A percentile compares a stretch with the other conserved stretches of the same genome.
Conservation (phyloP, 2,113 vertebrate genomes). For the Gavia stellata region DNA sequence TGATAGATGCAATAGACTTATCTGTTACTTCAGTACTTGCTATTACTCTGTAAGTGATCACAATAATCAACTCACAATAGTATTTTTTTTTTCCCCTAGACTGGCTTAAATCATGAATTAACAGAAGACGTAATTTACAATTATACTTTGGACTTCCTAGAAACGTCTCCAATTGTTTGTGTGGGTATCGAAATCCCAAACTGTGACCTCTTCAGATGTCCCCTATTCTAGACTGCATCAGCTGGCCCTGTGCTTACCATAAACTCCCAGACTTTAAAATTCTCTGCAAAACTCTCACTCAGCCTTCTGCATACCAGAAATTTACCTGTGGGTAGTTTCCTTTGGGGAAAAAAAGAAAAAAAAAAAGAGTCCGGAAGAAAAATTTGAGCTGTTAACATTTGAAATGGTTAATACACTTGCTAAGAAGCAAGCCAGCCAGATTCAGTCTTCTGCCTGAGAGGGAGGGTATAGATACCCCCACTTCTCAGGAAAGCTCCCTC, state of each 20-base stretch:
- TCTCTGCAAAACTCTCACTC: not conserved
- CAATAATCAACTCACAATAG: not conserved
- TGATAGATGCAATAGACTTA: not conserved
- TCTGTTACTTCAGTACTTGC: not conserved
- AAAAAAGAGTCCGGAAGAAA: not conserved
- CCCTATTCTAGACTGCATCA: not conserved
- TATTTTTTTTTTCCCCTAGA: not conserved
- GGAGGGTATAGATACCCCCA: not conserved
- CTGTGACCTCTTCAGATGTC: not conserved
- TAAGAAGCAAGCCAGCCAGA: not conserved
- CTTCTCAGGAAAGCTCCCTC: not conserved
- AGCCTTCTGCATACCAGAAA: not conserved
- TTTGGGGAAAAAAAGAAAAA: not conserved
- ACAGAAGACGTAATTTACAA: not conserved
- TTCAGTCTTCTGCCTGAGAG: not conserved
- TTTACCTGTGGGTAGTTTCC: not conserved
- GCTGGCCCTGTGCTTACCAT: not conserved
- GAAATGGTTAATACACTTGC: not conserved
- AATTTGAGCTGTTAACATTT: not conserved
- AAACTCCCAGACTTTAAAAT: not conserved
- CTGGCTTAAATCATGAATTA: not conserved
- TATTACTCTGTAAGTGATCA: not conserved
- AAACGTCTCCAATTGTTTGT: not conserved
- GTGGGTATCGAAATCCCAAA: not conserved
- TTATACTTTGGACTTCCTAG: not conserved